These are phyloP conservation scores for Rhaphigaster nebulosa DNA, from an alignment of 2,888 invertebrate species.

Conservation along the genomic window DNA sequence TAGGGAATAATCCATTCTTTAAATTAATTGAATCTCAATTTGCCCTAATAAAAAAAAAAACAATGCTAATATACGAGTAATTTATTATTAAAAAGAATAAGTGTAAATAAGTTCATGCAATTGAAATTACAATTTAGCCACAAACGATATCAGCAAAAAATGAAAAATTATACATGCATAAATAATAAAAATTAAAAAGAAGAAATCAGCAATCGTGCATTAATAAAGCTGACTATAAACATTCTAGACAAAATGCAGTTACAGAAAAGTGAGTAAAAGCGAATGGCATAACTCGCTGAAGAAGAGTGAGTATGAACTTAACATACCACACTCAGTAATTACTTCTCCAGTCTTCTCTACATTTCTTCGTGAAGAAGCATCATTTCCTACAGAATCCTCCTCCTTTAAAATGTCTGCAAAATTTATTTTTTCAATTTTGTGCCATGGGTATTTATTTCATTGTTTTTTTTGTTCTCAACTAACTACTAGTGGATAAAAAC, in stretches of 20 bases:
- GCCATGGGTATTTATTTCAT: neutral
- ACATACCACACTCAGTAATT: constrained; percentile 57
- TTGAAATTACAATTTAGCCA: neutral
- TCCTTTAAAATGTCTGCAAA: constrained; percentile 58
- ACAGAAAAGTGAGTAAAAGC: constrained; percentile 13
- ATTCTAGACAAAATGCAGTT: neutral
- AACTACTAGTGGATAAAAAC: constrained; percentile 14
- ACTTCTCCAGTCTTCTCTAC: constrained; percentile 55
- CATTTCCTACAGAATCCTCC: constrained; percentile 56
- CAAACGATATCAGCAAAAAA: neutral
- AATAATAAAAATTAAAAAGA: neutral
- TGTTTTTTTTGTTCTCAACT: neutral
- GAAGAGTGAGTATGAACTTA: constrained; percentile 52
- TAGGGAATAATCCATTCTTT: neutral
- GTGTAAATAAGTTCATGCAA: neutral
- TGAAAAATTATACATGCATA: neutral
- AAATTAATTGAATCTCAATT: neutral
- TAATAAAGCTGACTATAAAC: neutral
- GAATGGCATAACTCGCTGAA: constrained; percentile 2
- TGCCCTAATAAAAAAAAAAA: neutral
- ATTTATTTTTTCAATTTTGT: constrained; percentile 50
- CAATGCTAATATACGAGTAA: neutral
- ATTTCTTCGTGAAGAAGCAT: constrained; percentile 52
- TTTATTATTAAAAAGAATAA: neutral
- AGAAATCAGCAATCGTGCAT: neutral